These are phyloP conservation scores for Stenodema calcarata DNA, from an alignment of 2,888 invertebrate genomes.

Conservation along the genomic window DNA sequence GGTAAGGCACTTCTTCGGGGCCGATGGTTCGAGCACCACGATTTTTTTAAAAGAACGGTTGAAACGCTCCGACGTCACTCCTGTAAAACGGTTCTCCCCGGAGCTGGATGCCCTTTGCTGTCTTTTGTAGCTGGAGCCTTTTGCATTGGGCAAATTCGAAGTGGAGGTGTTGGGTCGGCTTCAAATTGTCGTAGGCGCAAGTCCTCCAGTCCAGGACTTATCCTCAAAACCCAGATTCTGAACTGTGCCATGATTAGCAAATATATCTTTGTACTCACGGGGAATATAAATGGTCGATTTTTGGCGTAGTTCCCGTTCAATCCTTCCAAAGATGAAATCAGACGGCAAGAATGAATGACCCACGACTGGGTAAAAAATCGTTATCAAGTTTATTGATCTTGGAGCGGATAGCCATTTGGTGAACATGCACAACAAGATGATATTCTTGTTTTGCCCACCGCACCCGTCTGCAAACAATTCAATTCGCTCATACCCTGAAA, in stretches of 20 bases:
- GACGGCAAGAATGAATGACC: conserved; percentile 9
- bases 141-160: background rate
- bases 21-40: too few species aligned
- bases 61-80: too few species aligned
- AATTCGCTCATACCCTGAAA: background rate
- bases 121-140: background rate
- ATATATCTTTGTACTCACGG: background rate
- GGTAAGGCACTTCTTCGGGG: too few species aligned
- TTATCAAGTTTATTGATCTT: background rate
- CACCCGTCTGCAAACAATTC: background rate
- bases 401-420: background rate
- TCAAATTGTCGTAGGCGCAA: background rate
- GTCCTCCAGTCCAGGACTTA: background rate
- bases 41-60: too few species aligned
- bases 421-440: background rate
- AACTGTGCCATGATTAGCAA: conserved; percentile 5
- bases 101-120: too few species aligned
- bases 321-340: background rate
- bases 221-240: background rate
- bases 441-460: conserved; percentile 3
- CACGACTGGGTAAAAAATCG: background rate
- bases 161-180: background rate
- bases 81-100: too few species aligned
- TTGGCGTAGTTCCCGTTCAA: background rate
- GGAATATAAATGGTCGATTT: background rate